A percentile compares a stretch with the other conserved stretches of the same genome.
Evolutionary conservation across 2,888 invertebrate species (phyloP).

Genomic region (Meliscaeva auricollis): DNA sequence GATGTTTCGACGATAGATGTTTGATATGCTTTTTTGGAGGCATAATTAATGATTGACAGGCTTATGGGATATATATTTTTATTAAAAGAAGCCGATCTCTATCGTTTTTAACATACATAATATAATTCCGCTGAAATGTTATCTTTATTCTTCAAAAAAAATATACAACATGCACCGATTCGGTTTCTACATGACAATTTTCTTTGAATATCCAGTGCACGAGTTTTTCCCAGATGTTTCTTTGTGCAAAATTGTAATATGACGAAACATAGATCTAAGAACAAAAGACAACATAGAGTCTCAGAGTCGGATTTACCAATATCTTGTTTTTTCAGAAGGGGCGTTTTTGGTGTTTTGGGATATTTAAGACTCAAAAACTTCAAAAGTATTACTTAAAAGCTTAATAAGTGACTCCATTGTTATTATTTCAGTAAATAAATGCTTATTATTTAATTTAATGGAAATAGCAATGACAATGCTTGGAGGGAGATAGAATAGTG

Average conservation of each 20-base stretch:
- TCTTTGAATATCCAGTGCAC: slow-evolving; percentile 17
- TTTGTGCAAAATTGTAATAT: slow-evolving; percentile 5
- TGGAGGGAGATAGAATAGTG: too few relatives aligned
- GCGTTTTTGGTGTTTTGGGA: too few relatives aligned
- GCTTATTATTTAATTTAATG: too few relatives aligned
- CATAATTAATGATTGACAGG: slow-evolving; percentile 64
- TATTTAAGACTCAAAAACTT: too few relatives aligned
- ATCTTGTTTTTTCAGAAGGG: too few relatives aligned
- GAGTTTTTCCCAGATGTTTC: slow-evolving; percentile 33
- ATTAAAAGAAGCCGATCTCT: background rate
- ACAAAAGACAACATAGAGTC: background rate
- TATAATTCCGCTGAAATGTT: background rate
- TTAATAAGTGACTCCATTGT: too few relatives aligned
- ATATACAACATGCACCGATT: background rate
- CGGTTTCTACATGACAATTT: slow-evolving; percentile 1
- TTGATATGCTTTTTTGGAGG: slow-evolving; percentile 8
- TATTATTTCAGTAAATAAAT: too few relatives aligned
- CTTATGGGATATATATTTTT: background rate
- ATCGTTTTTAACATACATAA: background rate
- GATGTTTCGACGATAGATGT: slow-evolving; percentile 55
- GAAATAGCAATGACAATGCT: too few relatives aligned
- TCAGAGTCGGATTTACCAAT: background rate
- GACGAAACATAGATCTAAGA: slow-evolving; percentile 2
- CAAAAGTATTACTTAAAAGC: too few relatives aligned
- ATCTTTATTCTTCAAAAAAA: background rate